A percentile compares a stretch with the other conserved stretches of the same genome.
Conservation (phyloP, 2,888 invertebrate species). For the Euplexia lucipara region DNA sequence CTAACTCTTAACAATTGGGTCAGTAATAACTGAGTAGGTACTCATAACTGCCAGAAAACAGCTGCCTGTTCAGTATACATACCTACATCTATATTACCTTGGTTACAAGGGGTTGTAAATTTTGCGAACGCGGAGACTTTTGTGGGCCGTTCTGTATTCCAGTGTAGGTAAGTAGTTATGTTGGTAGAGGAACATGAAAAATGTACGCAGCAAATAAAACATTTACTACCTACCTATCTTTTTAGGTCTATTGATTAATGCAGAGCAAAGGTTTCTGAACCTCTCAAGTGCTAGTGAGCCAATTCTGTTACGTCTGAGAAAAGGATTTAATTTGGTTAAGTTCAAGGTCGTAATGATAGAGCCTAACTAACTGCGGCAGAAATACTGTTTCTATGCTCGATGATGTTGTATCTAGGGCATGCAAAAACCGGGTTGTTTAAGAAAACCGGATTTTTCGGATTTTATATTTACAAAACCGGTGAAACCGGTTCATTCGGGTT, state of each 20-base stretch:
- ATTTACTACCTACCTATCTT: not conserved
- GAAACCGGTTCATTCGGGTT: no score
- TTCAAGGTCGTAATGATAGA: not conserved
- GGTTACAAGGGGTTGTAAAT: conserved; percentile 30
- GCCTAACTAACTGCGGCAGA: not conserved
- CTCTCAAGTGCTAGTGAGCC: not conserved
- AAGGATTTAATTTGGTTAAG: not conserved
- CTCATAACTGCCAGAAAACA: conserved; percentile 28
- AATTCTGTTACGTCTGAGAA: not conserved
- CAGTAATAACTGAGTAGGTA: conserved; percentile 6
- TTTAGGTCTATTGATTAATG: not conserved
- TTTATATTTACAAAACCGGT: no score
- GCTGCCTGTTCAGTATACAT: conserved; percentile 15
- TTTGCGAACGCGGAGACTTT: not conserved
- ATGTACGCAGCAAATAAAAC: not conserved
- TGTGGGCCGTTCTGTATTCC: not conserved
- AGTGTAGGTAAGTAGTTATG: not conserved
- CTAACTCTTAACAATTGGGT: conserved; percentile 33
- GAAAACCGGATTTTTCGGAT: no score
- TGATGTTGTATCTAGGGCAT: no score
- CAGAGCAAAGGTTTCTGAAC: not conserved
- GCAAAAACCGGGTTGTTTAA: no score
- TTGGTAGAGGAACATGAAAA: not conserved
- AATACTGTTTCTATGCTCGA: not conserved
- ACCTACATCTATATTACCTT: conserved; percentile 6